Base-by-base conservation (phyloP, 1,140 invertebrate species). In the Solenopsis fugax region DNA sequence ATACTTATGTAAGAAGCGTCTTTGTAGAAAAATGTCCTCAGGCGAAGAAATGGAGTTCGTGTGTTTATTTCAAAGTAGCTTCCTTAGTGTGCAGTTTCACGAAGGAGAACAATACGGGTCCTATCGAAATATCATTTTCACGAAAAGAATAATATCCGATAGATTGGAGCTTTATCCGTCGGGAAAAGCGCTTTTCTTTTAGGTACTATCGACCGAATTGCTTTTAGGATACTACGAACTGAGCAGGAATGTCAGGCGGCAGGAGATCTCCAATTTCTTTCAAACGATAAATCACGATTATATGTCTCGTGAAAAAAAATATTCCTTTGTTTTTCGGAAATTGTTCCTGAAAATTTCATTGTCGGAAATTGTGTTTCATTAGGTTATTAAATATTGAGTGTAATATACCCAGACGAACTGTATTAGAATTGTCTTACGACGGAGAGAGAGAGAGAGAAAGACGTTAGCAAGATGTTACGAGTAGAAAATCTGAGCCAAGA, bases 111-210 rank as follows among this genome's bases (percentile, higher is more conserved):
- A 84, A 73, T 84, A 72, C 18, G 54, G 64, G 52, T 54, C 50
- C 54, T 54, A 77, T 62, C 67, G 64, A 85, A 62, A 88, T 88
- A 85, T 88, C 62, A 87, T 64, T 69, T 76, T 77, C 88, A 34
- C 84, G 75, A 65, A 56, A 85, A 75, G 73, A 58, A 65, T 71
- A 69, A 69, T 73, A 82, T 84, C 72, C 69, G 69, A 73, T 73
- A 18, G 67, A 41, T 67, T 60, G 54, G 69, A 60, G 54, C 29
- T 84, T 84, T 73, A 84, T 84, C 41, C 45, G 41, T 75, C 41
- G 69, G 24, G 69, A 48, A 52, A 48, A 60, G 34, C 34, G 54
- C 80, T 84, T 75, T 75, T 84, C 69, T 84, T 84, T 64, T 75
- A 75, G 69, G 56, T 37, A 60, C 54, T 13, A 84, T 84, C 56